These are phyloP conservation scores for Drosophila nigromelanica DNA, from an alignment of 1,140 invertebrate genomes.

Conservation along the genomic window DNA sequence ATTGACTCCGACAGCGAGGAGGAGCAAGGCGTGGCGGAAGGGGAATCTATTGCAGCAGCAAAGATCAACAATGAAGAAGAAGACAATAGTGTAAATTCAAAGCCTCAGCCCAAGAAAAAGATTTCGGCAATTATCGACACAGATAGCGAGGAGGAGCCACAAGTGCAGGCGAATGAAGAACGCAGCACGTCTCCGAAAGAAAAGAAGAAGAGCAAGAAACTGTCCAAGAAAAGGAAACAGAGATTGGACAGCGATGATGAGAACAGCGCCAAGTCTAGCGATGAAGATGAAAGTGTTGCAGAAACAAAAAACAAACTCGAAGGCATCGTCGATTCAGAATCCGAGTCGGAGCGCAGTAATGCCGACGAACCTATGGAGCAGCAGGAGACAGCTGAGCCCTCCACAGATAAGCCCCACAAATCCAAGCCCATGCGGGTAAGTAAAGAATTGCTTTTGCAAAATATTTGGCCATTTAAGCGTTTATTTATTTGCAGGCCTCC, in stretches of 20 bases:
- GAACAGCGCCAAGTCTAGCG: conserved; percentile 2
- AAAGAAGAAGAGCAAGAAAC: conserved; percentile 48
- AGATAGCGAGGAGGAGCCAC: conserved; percentile 37
- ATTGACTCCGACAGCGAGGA: conserved; percentile 39
- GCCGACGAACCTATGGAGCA: conserved; percentile 39
- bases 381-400: conserved; percentile 10
- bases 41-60: background rate
- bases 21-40: background rate
- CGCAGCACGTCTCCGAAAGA: background rate
- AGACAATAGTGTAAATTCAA: background rate
- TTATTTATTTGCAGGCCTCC: conserved; percentile 72
- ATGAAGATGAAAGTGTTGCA: conserved; percentile 1
- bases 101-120: conserved; percentile 29
- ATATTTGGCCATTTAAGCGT: background rate
- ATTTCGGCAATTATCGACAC: conserved; percentile 43
- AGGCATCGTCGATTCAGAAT: conserved; percentile 65
- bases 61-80: background rate
- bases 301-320: conserved; percentile 42
- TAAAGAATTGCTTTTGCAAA: background rate
- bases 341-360: conserved; percentile 48
- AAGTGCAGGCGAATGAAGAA: background rate
- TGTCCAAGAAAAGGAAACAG: conserved; percentile 25
- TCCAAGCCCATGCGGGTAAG: conserved; percentile 52
- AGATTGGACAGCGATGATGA: conserved; percentile 38
- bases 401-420: conserved; percentile 32